A percentile compares a stretch with the other conserved stretches of the same genome.
Conservation (phyloP, 2,113 vertebrate genomes). For the Lutjanus erythropterus region DNA sequence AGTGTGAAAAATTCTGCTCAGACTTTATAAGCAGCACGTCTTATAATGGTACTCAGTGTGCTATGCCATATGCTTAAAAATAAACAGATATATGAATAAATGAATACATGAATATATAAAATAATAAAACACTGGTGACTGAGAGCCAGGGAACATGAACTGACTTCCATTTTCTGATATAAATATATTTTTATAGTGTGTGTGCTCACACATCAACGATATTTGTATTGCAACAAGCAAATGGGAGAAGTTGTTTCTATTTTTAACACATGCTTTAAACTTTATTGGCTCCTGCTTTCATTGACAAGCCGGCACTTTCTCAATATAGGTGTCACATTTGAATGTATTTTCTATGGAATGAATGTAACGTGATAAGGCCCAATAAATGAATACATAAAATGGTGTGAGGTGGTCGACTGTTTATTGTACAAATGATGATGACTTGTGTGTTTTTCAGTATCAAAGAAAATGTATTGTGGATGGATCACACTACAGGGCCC, state of each 20-base stretch:
- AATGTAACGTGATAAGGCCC: constrained; percentile 80
- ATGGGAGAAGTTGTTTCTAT: constrained; percentile 68
- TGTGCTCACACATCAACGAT: constrained; percentile 57
- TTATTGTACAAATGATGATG: too few relatives aligned
- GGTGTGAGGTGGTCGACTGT: not conserved
- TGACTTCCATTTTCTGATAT: constrained; percentile 75
- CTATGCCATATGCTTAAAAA: constrained; percentile 50
- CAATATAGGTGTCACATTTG: constrained; percentile 72
- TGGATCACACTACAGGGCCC: too few relatives aligned
- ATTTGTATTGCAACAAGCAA: constrained; percentile 74
- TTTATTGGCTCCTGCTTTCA: constrained; percentile 68
- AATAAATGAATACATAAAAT: constrained; percentile 75
- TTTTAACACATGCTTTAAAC: constrained; percentile 81
- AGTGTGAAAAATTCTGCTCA: constrained; percentile 38
- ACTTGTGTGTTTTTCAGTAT: too few relatives aligned
- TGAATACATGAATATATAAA: not conserved
- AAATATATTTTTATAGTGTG: constrained; percentile 83
- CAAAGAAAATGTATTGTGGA: too few relatives aligned
- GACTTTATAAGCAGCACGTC: constrained; percentile 46
- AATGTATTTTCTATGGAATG: constrained; percentile 87
- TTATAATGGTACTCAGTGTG: constrained; percentile 25
- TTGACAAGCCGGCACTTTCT: constrained; percentile 64
- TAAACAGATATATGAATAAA: constrained; percentile 30
- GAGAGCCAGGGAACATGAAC: constrained; percentile 51
- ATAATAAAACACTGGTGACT: constrained; percentile 21